Base-by-base conservation (phyloP, 92 coral and sea anemone species). In the Diadumene lineata region DNA sequence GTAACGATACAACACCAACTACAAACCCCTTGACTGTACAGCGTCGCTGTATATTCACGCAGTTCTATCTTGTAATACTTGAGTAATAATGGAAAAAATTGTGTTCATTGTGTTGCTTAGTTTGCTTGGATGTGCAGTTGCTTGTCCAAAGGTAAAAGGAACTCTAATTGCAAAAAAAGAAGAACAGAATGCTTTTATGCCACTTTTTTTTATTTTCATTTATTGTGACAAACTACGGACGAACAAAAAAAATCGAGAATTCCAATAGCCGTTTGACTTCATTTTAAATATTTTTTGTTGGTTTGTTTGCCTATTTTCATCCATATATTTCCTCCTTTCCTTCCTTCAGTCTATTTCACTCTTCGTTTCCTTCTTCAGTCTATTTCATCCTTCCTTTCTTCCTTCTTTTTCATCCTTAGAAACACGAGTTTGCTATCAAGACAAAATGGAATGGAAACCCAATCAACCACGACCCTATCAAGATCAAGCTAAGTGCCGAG, bases 401-500 rank as follows among this genome's bases (percentile, higher is more conserved):
- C 58, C 58, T 53, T 16, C 58, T 53, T 53, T 4, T 21, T 53
- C 19, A 22, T 26, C 30, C 16, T 2, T 34, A 90, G 92, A 85
- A 70, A 55, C 76, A 84, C 73, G 76, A 83, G 21, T 85, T 87
- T 79, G 33, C 87, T 31, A 93, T 93, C 72, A 72, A 68, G 56
- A 82, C 80, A 48, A 70, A 83, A 60, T 96, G 99, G 99, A 77
- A 96, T 68, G 99, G 99, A 8, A 80, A 60, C 0, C 81, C 90
- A 19, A 86, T 92, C 68, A 75, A 57, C 22, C 97, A 96, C 78
- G 80, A 80, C 48, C 97, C 99, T 0, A 68, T 91, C 87, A 72
- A 76, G 66, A 56, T 96, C 69, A 81, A 74, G 43, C 90, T 96
- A 23, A 92, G 92, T 64, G 93, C 96, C 43, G 82, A 64, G 48